Percentiles rank a stretch among this genome's conserved stretches.
Conservation (phyloP, 2,797 vertebrate genomes). For the Crocodylus rhombifer region DNA sequence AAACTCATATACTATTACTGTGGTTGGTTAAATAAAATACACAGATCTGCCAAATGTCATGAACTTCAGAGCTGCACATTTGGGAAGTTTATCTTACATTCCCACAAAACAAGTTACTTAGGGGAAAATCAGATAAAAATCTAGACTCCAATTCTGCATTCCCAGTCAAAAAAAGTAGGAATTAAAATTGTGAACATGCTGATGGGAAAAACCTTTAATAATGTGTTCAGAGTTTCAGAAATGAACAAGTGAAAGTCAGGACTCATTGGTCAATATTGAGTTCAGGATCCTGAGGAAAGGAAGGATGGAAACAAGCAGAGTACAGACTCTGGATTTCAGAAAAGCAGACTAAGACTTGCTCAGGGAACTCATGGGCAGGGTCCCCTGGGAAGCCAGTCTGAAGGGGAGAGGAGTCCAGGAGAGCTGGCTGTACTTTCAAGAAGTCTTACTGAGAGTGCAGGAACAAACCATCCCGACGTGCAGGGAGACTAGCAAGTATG, state of each 20-base stretch:
- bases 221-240: neutral
- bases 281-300: neutral
- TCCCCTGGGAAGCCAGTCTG: too few species aligned
- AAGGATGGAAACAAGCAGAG: neutral
- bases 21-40: too few species aligned
- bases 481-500: too few species aligned
- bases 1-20: accelerated
- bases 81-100: neutral
- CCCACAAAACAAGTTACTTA: neutral
- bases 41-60: neutral
- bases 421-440: too few species aligned
- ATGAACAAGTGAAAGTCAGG: neutral
- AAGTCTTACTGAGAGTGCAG: too few species aligned
- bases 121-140: neutral
- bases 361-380: too few species aligned
- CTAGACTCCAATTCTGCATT: neutral
- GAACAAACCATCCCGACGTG: neutral
- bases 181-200: neutral
- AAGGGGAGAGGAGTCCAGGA: too few species aligned
- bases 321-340: neutral
- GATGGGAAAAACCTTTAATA: neutral
- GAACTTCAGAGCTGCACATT: neutral
- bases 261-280: neutral
- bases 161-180: neutral
- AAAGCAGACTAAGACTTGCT: too few species aligned